Evolutionary conservation across 2,888 invertebrate species (phyloP).

Genomic region (Hirudinaria manillensis): DNA sequence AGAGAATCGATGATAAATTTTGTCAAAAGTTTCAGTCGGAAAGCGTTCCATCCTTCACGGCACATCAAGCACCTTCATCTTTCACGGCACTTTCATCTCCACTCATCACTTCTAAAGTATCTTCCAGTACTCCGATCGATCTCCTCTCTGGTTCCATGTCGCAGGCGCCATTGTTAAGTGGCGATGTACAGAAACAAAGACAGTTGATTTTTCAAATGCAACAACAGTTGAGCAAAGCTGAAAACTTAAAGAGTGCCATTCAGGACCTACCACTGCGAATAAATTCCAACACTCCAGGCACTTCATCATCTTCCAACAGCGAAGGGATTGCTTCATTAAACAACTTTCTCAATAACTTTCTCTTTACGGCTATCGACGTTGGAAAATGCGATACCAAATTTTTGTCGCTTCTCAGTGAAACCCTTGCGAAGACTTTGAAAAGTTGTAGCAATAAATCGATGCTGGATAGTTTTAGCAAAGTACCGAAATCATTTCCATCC

Average conservation of each 20-base stretch:
- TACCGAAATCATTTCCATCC: not conserved
- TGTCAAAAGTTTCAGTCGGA: not conserved
- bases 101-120: not conserved
- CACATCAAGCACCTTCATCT: not conserved
- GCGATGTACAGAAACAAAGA: not conserved
- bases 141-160: not conserved
- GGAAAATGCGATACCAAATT: not conserved
- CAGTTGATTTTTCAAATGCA: slow-evolving; percentile 11
- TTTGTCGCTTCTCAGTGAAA: slow-evolving; percentile 2
- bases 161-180: not conserved
- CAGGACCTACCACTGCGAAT: not conserved
- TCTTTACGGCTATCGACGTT: slow-evolving; percentile 1
- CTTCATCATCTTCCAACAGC: not conserved
- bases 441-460: not conserved
- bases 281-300: not conserved
- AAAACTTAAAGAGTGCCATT: not conserved
- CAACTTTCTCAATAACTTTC: not conserved
- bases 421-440: not conserved
- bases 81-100: not conserved
- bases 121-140: not conserved
- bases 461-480: not conserved
- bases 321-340: not conserved
- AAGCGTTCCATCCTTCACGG: not conserved
- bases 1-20: not conserved
- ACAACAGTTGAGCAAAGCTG: not conserved